phyloP scores from a whole-genome alignment of 2,113 vertebrate species.

The Phalacrocorax pelagicus region DNA sequence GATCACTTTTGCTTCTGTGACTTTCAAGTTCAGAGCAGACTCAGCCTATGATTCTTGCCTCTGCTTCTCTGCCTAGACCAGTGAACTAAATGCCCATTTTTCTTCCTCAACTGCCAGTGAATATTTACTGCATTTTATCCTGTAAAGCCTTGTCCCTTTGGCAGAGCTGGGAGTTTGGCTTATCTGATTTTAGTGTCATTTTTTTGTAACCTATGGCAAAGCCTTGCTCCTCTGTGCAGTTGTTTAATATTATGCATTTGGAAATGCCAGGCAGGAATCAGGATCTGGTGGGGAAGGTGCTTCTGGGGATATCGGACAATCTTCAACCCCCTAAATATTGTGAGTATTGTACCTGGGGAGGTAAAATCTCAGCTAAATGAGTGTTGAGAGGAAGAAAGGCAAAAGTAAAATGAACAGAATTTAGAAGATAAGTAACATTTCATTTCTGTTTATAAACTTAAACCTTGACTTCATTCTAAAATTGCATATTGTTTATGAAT shows the following conservation, averaged over 20 bases:
- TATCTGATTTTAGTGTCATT: not conserved
- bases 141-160: not conserved
- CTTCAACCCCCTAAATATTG: not conserved
- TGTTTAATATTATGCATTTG: not conserved
- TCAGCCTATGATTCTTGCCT: constrained; percentile 26
- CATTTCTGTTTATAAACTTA: not conserved
- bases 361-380: not conserved
- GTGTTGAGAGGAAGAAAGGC: not conserved
- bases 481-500: not conserved
- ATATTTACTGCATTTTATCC: not conserved
- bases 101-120: not conserved
- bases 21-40: constrained; percentile 28
- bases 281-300: not conserved
- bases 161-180: not conserved
- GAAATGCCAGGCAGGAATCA: not conserved
- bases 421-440: not conserved
- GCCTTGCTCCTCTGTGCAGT: not conserved
- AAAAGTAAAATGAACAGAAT: not conserved
- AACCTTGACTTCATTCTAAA: not conserved
- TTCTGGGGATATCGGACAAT: not conserved
- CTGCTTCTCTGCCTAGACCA: not conserved
- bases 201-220: not conserved
- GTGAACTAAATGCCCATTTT: not conserved
- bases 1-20: not conserved
- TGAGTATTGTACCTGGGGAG: not conserved